These are phyloP conservation scores for Byasa hedistus DNA, from an alignment of 2,888 invertebrate species.

Conservation along the genomic window DNA sequence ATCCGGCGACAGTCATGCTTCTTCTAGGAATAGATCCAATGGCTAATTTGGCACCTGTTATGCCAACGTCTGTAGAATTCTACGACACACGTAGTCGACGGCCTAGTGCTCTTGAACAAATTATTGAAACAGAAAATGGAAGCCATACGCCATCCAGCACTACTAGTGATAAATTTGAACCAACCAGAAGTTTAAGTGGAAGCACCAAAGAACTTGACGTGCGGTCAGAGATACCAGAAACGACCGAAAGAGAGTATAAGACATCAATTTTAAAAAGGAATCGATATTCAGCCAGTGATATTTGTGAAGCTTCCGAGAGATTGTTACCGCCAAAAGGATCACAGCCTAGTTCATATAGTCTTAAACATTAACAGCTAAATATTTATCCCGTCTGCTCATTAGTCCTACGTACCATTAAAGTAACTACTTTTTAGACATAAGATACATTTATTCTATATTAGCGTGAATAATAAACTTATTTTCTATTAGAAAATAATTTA, in stretches of 20 bases:
- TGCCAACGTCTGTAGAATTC: constrained; percentile 72
- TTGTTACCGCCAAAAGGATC: constrained; percentile 78
- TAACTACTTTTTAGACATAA: neutral
- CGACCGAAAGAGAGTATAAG: constrained; percentile 52
- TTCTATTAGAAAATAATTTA: neutral
- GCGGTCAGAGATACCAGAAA: constrained; percentile 59
- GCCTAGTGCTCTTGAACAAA: constrained; percentile 69
- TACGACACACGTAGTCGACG: constrained; percentile 64
- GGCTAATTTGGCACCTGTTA: constrained; percentile 62
- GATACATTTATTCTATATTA: too few relatives aligned
- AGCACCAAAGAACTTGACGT: constrained; percentile 59
- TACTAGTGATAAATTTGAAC: constrained; percentile 61
- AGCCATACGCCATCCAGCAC: constrained; percentile 72
- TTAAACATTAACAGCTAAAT: constrained; percentile 76
- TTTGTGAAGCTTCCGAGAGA: constrained; percentile 79
- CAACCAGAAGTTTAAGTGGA: constrained; percentile 54
- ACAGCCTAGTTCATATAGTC: constrained; percentile 83
- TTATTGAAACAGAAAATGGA: constrained; percentile 68
- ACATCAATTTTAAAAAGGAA: constrained; percentile 67
- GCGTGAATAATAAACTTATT: neutral
- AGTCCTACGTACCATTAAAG: constrained; percentile 35
- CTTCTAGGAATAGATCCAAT: constrained; percentile 86
- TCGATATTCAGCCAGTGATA: constrained; percentile 85
- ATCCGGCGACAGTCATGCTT: constrained; percentile 86
- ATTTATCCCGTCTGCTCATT: constrained; percentile 69